Conservation (phyloP, 2,888 invertebrate species). For the Harmothoe impar region DNA sequence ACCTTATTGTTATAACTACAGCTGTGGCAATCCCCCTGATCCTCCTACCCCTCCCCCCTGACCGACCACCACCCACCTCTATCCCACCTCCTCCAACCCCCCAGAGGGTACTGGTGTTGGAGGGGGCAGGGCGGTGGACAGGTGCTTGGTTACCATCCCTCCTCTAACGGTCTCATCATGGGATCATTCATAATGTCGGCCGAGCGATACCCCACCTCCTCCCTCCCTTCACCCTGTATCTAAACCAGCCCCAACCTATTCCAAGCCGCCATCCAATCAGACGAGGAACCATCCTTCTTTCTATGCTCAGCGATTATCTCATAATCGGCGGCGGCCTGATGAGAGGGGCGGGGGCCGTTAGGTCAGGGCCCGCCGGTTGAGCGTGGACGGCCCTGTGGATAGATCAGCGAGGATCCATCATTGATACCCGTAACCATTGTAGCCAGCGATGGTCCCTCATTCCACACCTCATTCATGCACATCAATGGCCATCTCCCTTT, state of each 20-base stretch:
- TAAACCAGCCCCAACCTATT: background rate
- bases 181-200: conserved; percentile 13
- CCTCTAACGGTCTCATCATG: background rate
- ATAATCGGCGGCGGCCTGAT: background rate
- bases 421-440: background rate
- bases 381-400: background rate
- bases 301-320: conserved; percentile 1
- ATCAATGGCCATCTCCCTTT: background rate
- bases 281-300: background rate
- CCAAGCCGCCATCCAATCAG: background rate
- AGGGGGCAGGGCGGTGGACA: background rate
- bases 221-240: background rate
- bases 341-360: background rate
- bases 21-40: background rate
- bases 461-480: background rate
- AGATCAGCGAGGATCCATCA: background rate
- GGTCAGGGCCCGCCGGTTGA: background rate
- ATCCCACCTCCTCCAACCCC: background rate
- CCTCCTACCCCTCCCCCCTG: background rate
- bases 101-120: background rate
- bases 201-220: background rate
- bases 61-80: background rate
- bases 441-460: background rate
- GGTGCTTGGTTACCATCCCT: background rate
- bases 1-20: conserved; percentile 32